Evolutionary conservation across 1,140 invertebrate genomes (phyloP), one percentile per base, ranked within the genome.

Genomic region (Orius insidiosus): DNA sequence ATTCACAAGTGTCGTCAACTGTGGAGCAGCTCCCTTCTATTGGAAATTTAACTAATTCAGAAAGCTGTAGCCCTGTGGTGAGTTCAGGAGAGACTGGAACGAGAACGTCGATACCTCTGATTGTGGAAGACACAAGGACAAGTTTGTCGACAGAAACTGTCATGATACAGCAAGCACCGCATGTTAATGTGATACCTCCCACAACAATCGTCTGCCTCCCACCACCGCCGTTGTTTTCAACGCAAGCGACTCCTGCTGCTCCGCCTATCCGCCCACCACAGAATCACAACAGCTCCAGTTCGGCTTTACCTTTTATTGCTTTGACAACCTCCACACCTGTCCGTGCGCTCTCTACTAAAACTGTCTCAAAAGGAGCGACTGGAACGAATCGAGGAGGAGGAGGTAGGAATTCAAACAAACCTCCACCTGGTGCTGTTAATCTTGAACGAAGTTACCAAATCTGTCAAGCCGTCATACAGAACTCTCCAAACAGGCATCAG

Each of bases 391-490:
- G 24, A 6, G 14, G n/a, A 3, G 24, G 31, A 33, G 9, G 8
- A 10, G 24, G 43, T 7, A 15, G 15, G 18, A 67, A 67, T 33
- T 60, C 68, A 7, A 70, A 43, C n/a, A 83, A 81, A 62, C 74
- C 83, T 47, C 85, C 84, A 5, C 83, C 85, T 0, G 85, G 85
- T 3, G 80, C 80, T 15, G 83, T 93, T 5, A 94, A 94, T 64
- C 65, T 94, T 9, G 87, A 93, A 60, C 69, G 90, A 24, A 94
- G 89, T 55, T 89, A 93, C 60, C 87, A 94, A 63, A 96, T 96
- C 55, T 94, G 89, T 63, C 86, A 93, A 63, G 86, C 85, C 33
- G 88, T 92, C 1, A 88, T 94, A 51, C 85, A 90, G 64, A 90
- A 86, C 58, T 87, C 82, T 56, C 84, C 83, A 0, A 90, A 90